Evolutionary conservation across 35 echinoderm and acorn worm species (phyloP).

Genomic region (Apostichopus parvimensis): DNA sequence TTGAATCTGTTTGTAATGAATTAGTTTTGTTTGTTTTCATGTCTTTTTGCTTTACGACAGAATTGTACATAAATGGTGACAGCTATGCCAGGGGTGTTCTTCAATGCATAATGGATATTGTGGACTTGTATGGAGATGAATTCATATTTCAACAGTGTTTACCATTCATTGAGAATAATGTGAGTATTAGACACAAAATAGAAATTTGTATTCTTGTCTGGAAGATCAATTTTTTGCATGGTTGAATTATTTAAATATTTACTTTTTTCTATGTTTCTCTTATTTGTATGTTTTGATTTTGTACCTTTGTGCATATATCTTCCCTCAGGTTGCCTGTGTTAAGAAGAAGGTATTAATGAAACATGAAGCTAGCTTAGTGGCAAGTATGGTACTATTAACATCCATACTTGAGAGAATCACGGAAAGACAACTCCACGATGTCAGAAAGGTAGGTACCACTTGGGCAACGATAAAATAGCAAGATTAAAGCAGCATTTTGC

Average conservation of each 20-base stretch:
- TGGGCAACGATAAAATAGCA: too few species aligned
- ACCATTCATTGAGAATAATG: conserved; percentile 73
- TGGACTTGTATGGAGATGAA: conserved; percentile 77
- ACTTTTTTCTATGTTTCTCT: neutral
- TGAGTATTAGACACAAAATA: conserved; percentile 37
- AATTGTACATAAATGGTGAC: conserved; percentile 68
- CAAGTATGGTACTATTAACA: conserved; percentile 63
- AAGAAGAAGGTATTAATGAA: conserved; percentile 77
- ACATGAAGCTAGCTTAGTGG: conserved; percentile 69
- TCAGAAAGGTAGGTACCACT: conserved; percentile 61
- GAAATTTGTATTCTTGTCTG: too few species aligned
- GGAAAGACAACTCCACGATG: conserved; percentile 75
- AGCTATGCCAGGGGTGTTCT: conserved; percentile 76
- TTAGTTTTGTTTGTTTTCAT: neutral
- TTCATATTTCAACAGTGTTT: conserved; percentile 93
- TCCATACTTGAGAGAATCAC: conserved; percentile 69
- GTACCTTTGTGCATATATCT: neutral
- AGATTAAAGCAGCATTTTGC: too few species aligned
- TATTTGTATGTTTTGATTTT: neutral
- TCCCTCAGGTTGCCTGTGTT: conserved; percentile 61
- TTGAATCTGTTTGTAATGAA: neutral
- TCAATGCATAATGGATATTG: conserved; percentile 74
- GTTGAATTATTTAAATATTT: neutral
- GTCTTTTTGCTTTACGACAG: neutral
- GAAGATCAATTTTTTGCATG: too few species aligned